phyloP scores from a whole-genome alignment of 2,113 vertebrate species.

The Gracilinanus agilis region DNA sequence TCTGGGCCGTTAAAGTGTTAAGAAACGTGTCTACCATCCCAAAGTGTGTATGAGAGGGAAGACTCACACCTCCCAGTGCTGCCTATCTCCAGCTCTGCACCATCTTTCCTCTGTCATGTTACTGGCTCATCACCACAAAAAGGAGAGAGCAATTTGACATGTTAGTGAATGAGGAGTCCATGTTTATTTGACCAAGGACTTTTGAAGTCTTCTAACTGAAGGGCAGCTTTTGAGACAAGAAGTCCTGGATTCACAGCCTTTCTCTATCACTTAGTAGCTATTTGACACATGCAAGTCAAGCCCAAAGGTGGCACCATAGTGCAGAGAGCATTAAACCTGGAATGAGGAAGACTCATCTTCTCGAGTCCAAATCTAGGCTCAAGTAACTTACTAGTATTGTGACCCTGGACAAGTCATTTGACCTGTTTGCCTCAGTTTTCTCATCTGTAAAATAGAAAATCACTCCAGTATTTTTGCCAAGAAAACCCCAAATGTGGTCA shows the following conservation, averaged over 20 bases:
- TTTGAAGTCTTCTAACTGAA: no score
- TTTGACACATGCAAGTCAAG: background rate
- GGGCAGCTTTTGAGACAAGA: background rate
- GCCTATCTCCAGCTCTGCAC: no score
- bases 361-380: background rate
- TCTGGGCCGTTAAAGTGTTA: no score
- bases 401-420: background rate
- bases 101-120: no score
- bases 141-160: no score
- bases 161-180: no score
- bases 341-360: background rate
- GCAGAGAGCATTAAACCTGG: fast-evolving
- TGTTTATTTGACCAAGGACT: no score
- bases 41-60: no score
- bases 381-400: background rate
- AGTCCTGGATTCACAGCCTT: background rate
- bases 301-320: background rate
- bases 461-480: background rate
- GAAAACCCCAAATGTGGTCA: background rate
- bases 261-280: background rate
- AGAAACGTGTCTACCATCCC: no score
- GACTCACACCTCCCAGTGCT: no score
- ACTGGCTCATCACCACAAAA: no score
- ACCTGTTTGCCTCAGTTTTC: background rate
- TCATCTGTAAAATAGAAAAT: background rate